Conservation (phyloP, 2,797 vertebrate species). For the Xenops minutus region DNA sequence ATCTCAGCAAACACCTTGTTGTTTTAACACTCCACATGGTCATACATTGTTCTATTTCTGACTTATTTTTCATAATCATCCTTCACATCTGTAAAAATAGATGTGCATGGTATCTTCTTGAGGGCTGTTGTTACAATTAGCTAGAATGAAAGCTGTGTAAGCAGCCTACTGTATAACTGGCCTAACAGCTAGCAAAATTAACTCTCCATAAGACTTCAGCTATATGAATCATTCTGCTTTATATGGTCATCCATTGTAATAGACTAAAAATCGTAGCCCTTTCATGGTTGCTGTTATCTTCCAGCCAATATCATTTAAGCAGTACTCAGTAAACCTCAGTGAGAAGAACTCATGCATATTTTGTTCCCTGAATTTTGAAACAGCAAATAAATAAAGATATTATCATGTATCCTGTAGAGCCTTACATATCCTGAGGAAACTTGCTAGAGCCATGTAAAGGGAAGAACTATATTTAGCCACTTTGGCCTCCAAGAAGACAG, state of each 20-base stretch:
- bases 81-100: background rate
- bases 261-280: background rate
- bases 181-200: background rate
- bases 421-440: background rate
- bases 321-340: background rate
- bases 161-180: background rate
- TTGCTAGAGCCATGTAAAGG: background rate
- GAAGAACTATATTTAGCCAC: background rate
- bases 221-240: background rate
- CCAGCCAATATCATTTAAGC: background rate
- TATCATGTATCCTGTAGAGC: background rate
- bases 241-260: background rate
- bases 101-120: background rate
- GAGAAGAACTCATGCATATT: background rate
- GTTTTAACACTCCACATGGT: background rate
- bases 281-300: background rate
- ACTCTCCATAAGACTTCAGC: background rate
- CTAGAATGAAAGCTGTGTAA: background rate
- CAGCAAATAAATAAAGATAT: background rate
- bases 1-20: background rate
- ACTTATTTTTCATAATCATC: background rate
- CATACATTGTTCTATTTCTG: background rate
- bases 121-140: background rate
- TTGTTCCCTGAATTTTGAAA: background rate
- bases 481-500: background rate